A percentile compares a stretch with the other conserved stretches of the same genome.
Evolutionary conservation across 2,113 vertebrate species (phyloP).

Genomic region (Callopanchax toddi): DNA sequence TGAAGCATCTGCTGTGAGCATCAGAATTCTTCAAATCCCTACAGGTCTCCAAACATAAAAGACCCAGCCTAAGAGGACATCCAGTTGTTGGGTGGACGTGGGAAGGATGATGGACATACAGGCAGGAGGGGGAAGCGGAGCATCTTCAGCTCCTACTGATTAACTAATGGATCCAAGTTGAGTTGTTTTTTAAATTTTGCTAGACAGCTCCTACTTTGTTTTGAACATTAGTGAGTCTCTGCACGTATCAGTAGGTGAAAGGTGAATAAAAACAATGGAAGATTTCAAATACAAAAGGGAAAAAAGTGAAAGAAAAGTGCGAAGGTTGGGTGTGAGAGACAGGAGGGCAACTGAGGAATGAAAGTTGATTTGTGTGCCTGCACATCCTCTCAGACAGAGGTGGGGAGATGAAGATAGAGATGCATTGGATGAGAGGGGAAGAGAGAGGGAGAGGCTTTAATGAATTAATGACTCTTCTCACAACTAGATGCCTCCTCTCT

Average conservation of each 20-base stretch:
- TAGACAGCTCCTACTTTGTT: not conserved
- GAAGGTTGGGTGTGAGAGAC: conserved; percentile 16
- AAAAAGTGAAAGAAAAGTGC: conserved; percentile 1
- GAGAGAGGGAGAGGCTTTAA: conserved; percentile 62
- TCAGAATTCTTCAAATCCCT: conserved; percentile 1
- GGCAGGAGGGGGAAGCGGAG: conserved; percentile 13
- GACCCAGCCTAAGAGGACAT: conserved; percentile 11
- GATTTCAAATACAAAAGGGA: conserved; percentile 5
- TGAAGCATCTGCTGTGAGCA: conserved; percentile 26
- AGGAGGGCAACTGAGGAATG: conserved; percentile 3
- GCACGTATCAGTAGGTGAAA: not conserved
- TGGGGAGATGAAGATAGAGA: conserved; percentile 46
- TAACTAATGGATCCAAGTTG: not conserved
- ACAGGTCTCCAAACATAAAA: conserved; percentile 16
- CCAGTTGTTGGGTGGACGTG: conserved; percentile 10
- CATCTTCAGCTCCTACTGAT: conserved; percentile 26
- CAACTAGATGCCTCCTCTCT: conserved; percentile 70
- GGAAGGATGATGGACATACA: conserved; percentile 4
- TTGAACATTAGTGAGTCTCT: conserved; percentile 1
- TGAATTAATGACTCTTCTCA: conserved; percentile 81
- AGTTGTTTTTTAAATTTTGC: not conserved
- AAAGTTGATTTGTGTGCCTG: not conserved
- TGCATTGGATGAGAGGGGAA: conserved; percentile 30
- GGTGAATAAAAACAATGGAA: conserved; percentile 5
- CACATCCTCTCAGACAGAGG: conserved; percentile 22